phyloP scores from a whole-genome alignment of 2,797 vertebrate species.

The Eulemur coronatus region DNA sequence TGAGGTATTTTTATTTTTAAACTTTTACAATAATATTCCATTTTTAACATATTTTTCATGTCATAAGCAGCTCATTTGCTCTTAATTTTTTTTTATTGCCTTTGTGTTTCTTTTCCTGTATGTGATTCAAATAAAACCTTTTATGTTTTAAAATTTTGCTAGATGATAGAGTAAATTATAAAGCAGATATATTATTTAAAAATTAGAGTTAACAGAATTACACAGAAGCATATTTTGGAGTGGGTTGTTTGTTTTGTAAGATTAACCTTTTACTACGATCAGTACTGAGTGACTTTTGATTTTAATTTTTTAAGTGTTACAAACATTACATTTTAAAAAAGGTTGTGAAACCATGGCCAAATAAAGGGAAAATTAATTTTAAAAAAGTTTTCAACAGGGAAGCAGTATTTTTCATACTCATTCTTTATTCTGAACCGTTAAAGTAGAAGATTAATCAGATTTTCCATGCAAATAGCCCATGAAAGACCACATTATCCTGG shows the following conservation, averaged over 20 bases:
- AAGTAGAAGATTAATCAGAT: background rate
- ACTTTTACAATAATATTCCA: background rate
- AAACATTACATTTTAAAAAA: background rate
- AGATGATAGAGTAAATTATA: background rate
- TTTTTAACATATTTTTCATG: background rate
- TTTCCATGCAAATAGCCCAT: background rate
- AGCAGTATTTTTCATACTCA: background rate
- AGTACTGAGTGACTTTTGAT: background rate
- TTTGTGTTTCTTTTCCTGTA: background rate
- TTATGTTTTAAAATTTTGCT: background rate
- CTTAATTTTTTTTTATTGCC: background rate
- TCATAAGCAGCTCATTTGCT: background rate
- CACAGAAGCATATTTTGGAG: background rate
- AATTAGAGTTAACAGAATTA: background rate
- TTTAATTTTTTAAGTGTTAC: background rate
- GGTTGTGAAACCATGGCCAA: background rate
- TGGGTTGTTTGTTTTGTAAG: background rate
- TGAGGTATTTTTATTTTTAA: background rate
- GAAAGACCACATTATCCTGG: background rate
- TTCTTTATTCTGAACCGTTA: background rate
- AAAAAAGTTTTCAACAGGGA: background rate
- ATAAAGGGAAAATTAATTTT: background rate
- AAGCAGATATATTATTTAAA: background rate
- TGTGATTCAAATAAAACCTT: background rate
- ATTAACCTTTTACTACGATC: background rate